Percentiles rank a stretch among this genome's conserved stretches.
phyloP scores from a whole-genome alignment of 1,140 invertebrate genomes.

The Bombus haemorrhoidalis region DNA sequence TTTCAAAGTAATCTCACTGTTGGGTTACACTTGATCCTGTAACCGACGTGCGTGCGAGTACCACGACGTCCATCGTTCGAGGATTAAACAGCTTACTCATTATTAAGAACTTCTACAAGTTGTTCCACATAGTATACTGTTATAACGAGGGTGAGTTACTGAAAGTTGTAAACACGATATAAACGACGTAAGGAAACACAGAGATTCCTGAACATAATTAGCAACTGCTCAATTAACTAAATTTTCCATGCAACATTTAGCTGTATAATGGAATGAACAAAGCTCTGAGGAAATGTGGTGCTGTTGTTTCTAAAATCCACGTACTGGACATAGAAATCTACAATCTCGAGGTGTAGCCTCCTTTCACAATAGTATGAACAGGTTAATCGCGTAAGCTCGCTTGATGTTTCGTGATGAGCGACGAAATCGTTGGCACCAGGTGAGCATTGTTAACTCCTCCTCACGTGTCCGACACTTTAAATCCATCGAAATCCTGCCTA shows the following conservation, averaged over 20 bases:
- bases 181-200: neutral
- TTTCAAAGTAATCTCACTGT: too few species aligned
- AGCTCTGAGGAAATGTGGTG: neutral
- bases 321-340: neutral
- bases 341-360: neutral
- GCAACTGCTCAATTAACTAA: neutral
- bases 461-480: conserved; percentile 42
- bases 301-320: neutral
- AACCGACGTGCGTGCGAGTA: too few species aligned
- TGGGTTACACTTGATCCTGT: too few species aligned
- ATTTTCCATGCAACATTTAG: neutral
- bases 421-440: conserved; percentile 33
- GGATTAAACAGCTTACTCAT: too few species aligned
- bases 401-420: conserved; percentile 34
- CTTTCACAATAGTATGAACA: conserved; percentile 4
- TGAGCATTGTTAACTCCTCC: conserved; percentile 14
- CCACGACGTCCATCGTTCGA: too few species aligned
- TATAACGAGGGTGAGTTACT: neutral
- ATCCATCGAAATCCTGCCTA: conserved; percentile 17
- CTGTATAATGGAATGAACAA: neutral
- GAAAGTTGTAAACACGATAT: neutral
- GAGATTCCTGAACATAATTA: neutral
- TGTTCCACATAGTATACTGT: neutral
- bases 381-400: conserved; percentile 51
- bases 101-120: neutral